These are phyloP conservation scores for Nymphalis urticae DNA, from an alignment of 2,888 invertebrate species.

Conservation along the genomic window DNA sequence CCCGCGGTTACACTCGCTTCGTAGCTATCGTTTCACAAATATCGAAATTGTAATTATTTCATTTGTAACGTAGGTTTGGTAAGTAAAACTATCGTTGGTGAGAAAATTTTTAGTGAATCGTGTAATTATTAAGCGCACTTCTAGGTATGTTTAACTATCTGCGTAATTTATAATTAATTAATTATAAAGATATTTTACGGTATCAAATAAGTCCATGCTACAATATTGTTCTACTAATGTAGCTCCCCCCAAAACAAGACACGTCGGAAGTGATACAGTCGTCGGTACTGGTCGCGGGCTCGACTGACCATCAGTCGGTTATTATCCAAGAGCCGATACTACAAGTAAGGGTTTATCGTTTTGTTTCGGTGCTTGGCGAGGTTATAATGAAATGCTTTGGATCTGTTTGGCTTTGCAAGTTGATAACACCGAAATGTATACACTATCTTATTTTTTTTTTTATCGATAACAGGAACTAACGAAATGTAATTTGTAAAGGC, in stretches of 20 bases:
- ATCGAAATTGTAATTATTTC: not conserved
- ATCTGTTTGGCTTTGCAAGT: not conserved
- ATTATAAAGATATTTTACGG: not conserved
- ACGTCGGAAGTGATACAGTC: conserved; percentile 55
- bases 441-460: too few species aligned
- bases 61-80: not conserved
- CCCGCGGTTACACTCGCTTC: not conserved
- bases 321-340: conserved; percentile 69
- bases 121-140: not conserved
- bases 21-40: not conserved
- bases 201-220: not conserved
- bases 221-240: conserved; percentile 4
- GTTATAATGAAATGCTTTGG: not conserved
- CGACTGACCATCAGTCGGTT: conserved; percentile 54
- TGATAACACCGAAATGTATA: not conserved
- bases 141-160: not conserved
- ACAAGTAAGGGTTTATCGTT: conserved; percentile 47
- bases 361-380: not conserved
- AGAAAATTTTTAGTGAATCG: not conserved
- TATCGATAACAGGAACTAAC: too few species aligned
- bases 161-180: not conserved
- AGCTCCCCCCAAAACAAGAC: conserved; percentile 67
- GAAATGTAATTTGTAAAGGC: too few species aligned
- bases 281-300: conserved; percentile 53
- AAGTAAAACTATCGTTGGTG: not conserved